Evolutionary conservation across 2,797 vertebrate species (phyloP).

Genomic region (Lerista edwardsae): DNA sequence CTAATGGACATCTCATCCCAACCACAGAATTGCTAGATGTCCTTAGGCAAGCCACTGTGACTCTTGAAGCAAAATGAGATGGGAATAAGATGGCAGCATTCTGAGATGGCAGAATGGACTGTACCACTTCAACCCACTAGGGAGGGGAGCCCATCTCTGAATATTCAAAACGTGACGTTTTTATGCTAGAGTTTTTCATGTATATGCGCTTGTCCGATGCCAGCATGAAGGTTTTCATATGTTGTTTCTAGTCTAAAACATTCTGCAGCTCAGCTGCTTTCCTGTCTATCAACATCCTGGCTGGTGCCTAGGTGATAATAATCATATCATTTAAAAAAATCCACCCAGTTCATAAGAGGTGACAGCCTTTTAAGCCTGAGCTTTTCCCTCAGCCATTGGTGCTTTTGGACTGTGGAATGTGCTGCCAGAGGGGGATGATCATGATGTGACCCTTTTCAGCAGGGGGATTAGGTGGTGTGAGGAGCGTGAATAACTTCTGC

Average conservation of each 20-base stretch:
- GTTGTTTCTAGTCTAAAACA: fast-evolving
- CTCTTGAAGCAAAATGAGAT: too few species aligned
- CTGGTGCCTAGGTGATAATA: not conserved
- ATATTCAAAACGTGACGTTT: not conserved
- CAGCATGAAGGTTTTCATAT: not conserved
- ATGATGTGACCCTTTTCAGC: slow-evolving; percentile 12
- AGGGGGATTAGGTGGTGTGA: slow-evolving; percentile 19
- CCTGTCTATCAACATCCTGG: not conserved
- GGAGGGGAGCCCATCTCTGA: not conserved
- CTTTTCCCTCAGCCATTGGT: not conserved
- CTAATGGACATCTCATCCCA: too few species aligned
- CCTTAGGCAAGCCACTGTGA: too few species aligned
- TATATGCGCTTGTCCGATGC: not conserved
- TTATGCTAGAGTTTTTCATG: not conserved
- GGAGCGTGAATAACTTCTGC: slow-evolving; percentile 20
- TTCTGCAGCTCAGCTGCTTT: not conserved
- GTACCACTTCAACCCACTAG: too few species aligned
- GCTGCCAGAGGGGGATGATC: not conserved
- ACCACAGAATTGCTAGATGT: too few species aligned
- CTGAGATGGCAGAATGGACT: too few species aligned
- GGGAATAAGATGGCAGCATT: too few species aligned
- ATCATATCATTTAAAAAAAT: not conserved
- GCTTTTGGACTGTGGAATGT: not conserved
- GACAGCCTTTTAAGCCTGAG: not conserved
- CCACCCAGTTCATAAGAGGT: not conserved